Conservation (phyloP, 2,888 invertebrate genomes). For the Erebia ligea region DNA sequence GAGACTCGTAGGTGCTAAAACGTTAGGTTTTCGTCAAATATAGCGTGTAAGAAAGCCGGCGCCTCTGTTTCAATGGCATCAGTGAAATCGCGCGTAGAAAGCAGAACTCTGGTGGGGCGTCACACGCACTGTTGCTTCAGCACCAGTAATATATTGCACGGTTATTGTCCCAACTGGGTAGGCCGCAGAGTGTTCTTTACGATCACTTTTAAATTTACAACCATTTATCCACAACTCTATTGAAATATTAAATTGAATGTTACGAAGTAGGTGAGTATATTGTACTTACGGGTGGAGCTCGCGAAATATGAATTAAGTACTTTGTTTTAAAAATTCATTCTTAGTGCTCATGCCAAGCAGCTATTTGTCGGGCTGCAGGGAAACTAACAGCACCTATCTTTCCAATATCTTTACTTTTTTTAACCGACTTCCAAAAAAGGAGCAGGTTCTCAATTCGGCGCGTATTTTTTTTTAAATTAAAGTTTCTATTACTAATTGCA, state of each 20-base stretch:
- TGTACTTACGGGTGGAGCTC: neutral
- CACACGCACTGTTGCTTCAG: constrained; percentile 60
- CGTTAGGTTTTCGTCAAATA: constrained; percentile 66
- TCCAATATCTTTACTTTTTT: too few species aligned
- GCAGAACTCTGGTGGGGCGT: constrained; percentile 77
- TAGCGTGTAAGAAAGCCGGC: constrained; percentile 65
- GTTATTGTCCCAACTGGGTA: constrained; percentile 25
- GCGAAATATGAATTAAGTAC: too few species aligned
- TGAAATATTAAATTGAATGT: neutral
- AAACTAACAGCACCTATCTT: too few species aligned
- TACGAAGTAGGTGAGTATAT: neutral
- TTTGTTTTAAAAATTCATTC: too few species aligned
- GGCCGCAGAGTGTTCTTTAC: neutral
- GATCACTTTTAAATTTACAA: constrained; percentile 8
- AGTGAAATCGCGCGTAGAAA: constrained; percentile 83
- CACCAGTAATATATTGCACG: constrained; percentile 49
- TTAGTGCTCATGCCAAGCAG: too few species aligned
- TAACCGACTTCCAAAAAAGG: too few species aligned
- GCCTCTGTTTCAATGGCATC: constrained; percentile 46
- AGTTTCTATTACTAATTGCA: too few species aligned
- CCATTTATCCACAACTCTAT: neutral
- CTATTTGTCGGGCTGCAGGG: too few species aligned
- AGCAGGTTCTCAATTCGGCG: too few species aligned
- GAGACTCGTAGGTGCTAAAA: constrained; percentile 55
- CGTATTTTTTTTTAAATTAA: too few species aligned